Conservation (phyloP, 2,888 invertebrate species). For the Agonopterix alstromeriana region DNA sequence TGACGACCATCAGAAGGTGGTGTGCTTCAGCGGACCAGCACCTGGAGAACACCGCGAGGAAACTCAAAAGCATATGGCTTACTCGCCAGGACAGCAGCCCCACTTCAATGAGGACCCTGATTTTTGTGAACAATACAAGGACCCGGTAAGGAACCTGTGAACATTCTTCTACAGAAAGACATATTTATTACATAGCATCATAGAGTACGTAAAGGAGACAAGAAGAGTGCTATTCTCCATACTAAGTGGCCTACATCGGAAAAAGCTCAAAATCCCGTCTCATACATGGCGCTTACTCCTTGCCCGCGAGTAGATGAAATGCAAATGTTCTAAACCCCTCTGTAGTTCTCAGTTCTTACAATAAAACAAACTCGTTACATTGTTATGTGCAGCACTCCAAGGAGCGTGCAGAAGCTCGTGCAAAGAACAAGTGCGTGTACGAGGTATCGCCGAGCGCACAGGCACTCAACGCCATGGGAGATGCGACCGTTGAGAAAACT, state of each 20-base stretch:
- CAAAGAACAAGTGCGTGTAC: constrained; percentile 45
- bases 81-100: constrained; percentile 50
- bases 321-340: no score
- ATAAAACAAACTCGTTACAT: not conserved
- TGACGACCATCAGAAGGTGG: constrained; percentile 67
- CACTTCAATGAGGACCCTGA: constrained; percentile 46
- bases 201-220: no score
- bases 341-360: no score
- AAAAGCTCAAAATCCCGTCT: no score
- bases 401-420: constrained; percentile 48
- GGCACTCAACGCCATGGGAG: constrained; percentile 23
- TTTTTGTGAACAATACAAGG: constrained; percentile 49
- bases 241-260: no score
- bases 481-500: constrained; percentile 24
- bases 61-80: constrained; percentile 12
- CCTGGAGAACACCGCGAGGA: constrained; percentile 37
- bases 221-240: no score
- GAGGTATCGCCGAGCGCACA: constrained; percentile 45
- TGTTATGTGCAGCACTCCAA: constrained; percentile 12
- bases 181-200: no score
- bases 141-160: constrained; percentile 29
- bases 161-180: no score
- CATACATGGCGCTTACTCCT: no score
- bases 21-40: constrained; percentile 66
- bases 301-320: no score